A percentile compares a stretch with the other conserved stretches of the same genome.
Conservation (phyloP, 2,797 vertebrate species). For the Ceryle rudis region DNA sequence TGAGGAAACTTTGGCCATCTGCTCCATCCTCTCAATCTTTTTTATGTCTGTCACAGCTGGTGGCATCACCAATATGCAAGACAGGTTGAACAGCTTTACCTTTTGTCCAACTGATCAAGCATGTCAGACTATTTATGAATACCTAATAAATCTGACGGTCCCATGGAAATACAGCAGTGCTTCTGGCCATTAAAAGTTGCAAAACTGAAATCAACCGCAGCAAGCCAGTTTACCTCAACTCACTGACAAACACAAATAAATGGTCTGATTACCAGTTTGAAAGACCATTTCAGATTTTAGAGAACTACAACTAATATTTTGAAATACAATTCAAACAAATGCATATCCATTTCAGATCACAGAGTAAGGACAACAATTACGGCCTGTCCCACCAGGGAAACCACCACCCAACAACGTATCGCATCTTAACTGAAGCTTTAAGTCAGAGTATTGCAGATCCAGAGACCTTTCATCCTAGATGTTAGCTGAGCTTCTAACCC, state of each 20-base stretch:
- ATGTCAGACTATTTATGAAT: not conserved
- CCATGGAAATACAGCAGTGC: not conserved
- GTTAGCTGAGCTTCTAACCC: not conserved
- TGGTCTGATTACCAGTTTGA: not conserved
- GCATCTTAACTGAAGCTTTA: not conserved
- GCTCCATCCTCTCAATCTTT: not conserved
- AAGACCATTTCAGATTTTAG: not conserved
- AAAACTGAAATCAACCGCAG: not conserved
- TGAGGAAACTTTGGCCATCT: not conserved
- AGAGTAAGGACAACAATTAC: not conserved
- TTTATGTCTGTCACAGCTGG: not conserved
- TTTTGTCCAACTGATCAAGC: not conserved
- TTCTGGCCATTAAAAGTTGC: not conserved
- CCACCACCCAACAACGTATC: not conserved
- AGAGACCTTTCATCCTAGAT: not conserved
- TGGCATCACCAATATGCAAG: not conserved
- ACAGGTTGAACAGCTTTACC: not conserved
- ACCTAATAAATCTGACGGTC: not conserved
- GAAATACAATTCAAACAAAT: not conserved
- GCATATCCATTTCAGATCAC: not conserved
- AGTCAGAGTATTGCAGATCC: not conserved
- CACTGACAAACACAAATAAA: not conserved
- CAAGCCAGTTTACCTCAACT: not conserved
- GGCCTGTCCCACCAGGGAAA: not conserved
- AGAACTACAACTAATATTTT: not conserved